Evolutionary conservation across 2,113 vertebrate species (phyloP).

Genomic region (Rhabdomys dilectus): DNA sequence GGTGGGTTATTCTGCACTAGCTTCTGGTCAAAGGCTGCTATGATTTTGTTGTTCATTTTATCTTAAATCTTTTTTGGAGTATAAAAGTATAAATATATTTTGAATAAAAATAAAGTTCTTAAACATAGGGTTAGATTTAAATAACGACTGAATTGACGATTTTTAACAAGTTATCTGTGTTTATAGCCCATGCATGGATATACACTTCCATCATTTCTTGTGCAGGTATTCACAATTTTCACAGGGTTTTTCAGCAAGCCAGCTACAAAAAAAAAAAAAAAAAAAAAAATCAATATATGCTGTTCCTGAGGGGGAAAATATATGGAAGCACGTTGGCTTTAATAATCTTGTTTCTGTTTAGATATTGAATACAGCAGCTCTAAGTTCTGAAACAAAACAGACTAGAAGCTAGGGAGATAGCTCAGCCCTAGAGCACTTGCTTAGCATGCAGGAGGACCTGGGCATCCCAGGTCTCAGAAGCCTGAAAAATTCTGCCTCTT

Average conservation of each 20-base stretch:
- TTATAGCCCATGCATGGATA: not conserved
- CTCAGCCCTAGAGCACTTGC: too few species aligned
- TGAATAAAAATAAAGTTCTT: slow-evolving; percentile 29
- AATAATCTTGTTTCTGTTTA: slow-evolving; percentile 23
- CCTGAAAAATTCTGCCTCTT: not conserved
- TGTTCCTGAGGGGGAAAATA: not conserved
- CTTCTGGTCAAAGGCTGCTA: not conserved
- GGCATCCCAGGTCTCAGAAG: too few species aligned
- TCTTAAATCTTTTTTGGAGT: slow-evolving; percentile 35
- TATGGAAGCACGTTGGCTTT: not conserved
- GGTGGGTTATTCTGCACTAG: not conserved
- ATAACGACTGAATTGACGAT: not conserved
- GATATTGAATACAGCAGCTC: not conserved
- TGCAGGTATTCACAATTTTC: not conserved
- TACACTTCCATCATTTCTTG: not conserved
- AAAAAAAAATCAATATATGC: slow-evolving; percentile 43
- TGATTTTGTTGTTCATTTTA: slow-evolving; percentile 31
- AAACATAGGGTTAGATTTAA: slow-evolving; percentile 2
- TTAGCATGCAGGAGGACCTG: too few species aligned
- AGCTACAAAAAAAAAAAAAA: slow-evolving; percentile 32
- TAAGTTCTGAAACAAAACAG: not conserved
- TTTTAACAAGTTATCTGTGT: not conserved
- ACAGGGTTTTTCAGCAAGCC: not conserved
- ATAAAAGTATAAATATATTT: slow-evolving; percentile 19
- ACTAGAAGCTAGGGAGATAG: not conserved